These are phyloP conservation scores for Parasteatoda tepidariorum DNA, from an alignment of 1,140 invertebrate species.

Conservation along the genomic window DNA sequence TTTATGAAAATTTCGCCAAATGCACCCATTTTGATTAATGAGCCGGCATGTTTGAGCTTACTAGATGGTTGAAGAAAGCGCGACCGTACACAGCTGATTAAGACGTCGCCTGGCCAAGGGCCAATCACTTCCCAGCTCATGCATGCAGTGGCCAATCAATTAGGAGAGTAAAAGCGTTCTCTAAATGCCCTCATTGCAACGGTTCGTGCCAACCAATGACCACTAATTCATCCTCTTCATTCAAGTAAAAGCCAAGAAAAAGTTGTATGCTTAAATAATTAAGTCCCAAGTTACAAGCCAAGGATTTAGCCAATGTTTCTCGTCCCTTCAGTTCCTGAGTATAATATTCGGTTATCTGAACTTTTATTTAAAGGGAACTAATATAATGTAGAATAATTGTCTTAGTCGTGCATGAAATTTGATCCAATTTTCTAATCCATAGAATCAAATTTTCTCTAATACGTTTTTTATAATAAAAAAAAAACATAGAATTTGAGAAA, in stretches of 20 bases:
- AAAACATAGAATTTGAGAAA: too few relatives aligned
- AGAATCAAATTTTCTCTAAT: too few relatives aligned
- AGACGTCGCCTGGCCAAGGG: conserved; percentile 44
- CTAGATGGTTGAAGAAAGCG: conserved; percentile 24
- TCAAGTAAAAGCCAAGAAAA: conserved; percentile 32
- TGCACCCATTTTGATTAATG: conserved; percentile 47
- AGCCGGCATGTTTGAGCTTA: conserved; percentile 34
- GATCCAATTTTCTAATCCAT: too few relatives aligned
- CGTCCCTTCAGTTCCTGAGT: too few relatives aligned
- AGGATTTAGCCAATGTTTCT: too few relatives aligned
- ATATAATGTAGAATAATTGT: too few relatives aligned
- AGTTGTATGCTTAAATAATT: conserved; percentile 51
- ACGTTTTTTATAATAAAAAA: too few relatives aligned
- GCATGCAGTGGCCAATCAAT: conserved; percentile 57
- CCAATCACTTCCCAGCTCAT: conserved; percentile 37
- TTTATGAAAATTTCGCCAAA: conserved; percentile 28
- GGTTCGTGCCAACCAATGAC: conserved; percentile 28
- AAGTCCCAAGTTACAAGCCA: conserved; percentile 15
- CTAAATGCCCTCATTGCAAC: conserved; percentile 44
- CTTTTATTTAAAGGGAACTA: too few relatives aligned
- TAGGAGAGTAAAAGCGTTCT: conserved; percentile 29
- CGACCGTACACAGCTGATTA: conserved; percentile 44
- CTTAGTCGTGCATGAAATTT: too few relatives aligned
- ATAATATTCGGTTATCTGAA: too few relatives aligned
- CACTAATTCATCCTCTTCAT: conserved; percentile 31